These are phyloP conservation scores for Philopedon plagiatum DNA, from an alignment of 2,888 invertebrate species.

Conservation along the genomic window DNA sequence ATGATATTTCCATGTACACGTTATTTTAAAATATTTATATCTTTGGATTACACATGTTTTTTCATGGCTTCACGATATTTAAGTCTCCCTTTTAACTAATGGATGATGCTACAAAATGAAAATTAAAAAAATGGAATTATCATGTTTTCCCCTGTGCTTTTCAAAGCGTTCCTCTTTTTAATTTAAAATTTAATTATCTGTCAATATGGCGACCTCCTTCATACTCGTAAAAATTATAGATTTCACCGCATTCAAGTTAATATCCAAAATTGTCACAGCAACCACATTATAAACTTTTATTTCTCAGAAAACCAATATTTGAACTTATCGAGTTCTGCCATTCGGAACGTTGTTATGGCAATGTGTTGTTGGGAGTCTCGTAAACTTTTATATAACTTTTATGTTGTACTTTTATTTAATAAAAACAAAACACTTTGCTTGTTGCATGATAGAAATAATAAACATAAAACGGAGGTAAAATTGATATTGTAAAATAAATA, in stretches of 20 bases:
- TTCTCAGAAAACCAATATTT: not conserved
- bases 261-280: not conserved
- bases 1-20: too few species aligned
- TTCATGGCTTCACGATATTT: too few species aligned
- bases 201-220: too few species aligned
- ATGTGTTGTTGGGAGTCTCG: not conserved
- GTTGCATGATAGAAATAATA: constrained; percentile 12
- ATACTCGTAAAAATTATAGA: not conserved
- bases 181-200: too few species aligned
- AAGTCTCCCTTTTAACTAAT: too few species aligned
- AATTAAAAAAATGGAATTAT: too few species aligned
- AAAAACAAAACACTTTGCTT: not conserved
- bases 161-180: too few species aligned
- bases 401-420: not conserved
- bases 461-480: not conserved
- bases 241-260: not conserved
- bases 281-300: not conserved
- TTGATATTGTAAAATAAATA: not conserved
- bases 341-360: not conserved
- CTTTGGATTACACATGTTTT: too few species aligned
- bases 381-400: not conserved
- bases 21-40: too few species aligned
- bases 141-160: too few species aligned
- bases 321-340: not conserved
- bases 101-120: too few species aligned